phyloP scores from a whole-genome alignment of 2,797 vertebrate genomes.

The Centroberyx gerrardi region DNA sequence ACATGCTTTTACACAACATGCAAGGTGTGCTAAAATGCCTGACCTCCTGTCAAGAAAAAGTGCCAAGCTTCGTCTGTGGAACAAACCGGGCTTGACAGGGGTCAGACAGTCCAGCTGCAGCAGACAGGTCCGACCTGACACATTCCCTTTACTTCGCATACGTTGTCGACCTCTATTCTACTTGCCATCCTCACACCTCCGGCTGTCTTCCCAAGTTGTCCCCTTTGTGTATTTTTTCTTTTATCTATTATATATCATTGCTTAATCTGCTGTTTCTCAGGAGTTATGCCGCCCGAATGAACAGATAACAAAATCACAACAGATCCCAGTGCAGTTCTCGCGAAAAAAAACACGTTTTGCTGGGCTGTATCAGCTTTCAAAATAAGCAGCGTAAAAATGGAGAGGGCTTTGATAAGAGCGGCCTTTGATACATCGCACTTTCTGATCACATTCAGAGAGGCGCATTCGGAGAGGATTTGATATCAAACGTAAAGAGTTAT shows the following conservation, averaged over 20 bases:
- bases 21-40: constrained; percentile 76
- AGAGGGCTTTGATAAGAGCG: constrained; percentile 50
- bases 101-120: constrained; percentile 69
- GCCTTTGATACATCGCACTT: constrained; percentile 53
- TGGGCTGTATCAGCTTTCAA: constrained; percentile 21
- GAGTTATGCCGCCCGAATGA: constrained; percentile 20
- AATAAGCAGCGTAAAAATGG: constrained; percentile 38
- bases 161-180: constrained; percentile 66
- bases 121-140: constrained; percentile 66
- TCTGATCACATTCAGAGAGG: constrained; percentile 47
- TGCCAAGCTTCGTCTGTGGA: constrained; percentile 48
- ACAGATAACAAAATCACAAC: constrained; percentile 49
- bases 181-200: constrained; percentile 53
- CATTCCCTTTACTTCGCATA: constrained; percentile 13
- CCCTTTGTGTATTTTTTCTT: constrained; percentile 20
- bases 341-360: constrained; percentile 6
- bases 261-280: constrained; percentile 44
- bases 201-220: constrained; percentile 41
- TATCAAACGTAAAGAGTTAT: constrained; percentile 52
- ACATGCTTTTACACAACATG: constrained; percentile 65
- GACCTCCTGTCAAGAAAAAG: constrained; percentile 74
- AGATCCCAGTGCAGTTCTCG: constrained; percentile 10
- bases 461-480: constrained; percentile 32
- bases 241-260: constrained; percentile 38
- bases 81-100: constrained; percentile 76